Base-by-base conservation (phyloP, 1,140 invertebrate species). In the Manduca sexta region DNA sequence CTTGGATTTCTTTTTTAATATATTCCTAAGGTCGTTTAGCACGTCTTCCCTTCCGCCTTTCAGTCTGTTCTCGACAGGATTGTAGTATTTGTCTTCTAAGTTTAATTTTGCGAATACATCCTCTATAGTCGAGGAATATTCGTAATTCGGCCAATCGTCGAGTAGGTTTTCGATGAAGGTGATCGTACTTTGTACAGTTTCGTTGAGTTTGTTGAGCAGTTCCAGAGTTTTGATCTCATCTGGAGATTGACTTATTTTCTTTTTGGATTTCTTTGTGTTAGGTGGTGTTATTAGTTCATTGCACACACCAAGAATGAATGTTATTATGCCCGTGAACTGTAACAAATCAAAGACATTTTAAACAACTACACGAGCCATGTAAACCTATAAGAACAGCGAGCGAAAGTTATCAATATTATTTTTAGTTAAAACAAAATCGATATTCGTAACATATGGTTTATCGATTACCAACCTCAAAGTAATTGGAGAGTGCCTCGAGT, bases 311-410 rank as follows among this genome's bases (percentile, higher is more conserved):
- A 82, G 51, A 0, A 81, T 48, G 51, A 64, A 84, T 5, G 69
- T 79, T 12, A 73, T 56, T 7, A 84, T 65, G 21, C 75, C 78
- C 45, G 80, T 73, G 16, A 83, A 83, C 81, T 84, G 70, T 14
- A 64, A 64, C 34, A 41, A 42, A 51, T 26, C 1, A 26, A 26
- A n/a, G n/a, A n/a, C n/a, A n/a, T n/a, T n/a, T n/a, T n/a, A n/a
- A n/a, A n/a, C n/a, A n/a, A n/a, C n/a, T n/a, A n/a, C n/a, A n/a
- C n/a, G n/a, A n/a, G n/a, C n/a, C n/a, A n/a, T n/a, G n/a, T n/a
- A n/a, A n/a, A n/a, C n/a, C n/a, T n/a, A n/a, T n/a, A n/a, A n/a
- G n/a, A n/a, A n/a, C n/a, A n/a, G n/a, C n/a, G n/a, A n/a, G n/a
- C n/a, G n/a, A n/a, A n/a, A n/a, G n/a, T n/a, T n/a, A n/a, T n/a